Base-by-base conservation (phyloP, 2,888 invertebrate species). In the Callosobruchus maculatus region DNA sequence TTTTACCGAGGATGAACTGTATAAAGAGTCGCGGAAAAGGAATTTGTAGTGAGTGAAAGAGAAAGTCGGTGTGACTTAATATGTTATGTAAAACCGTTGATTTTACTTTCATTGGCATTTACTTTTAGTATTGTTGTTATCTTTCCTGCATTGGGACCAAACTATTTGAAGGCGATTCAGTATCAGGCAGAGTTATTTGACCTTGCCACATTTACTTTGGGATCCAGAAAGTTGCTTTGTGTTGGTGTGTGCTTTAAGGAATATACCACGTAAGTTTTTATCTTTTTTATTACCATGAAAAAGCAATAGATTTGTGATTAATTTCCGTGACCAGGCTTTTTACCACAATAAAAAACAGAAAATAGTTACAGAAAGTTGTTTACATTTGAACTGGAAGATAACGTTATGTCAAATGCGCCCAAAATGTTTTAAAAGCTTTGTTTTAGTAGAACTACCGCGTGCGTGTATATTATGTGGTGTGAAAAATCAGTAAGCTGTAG, bases 91-190 rank as follows among this genome's bases (percentile, higher is more conserved):
- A 49, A 49, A 49, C 82, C 80, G 78, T 79, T 77, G 77, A 83
- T 86, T 86, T 86, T 86, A 86, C 87, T 87, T 87, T 87, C 87
- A 85, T 86, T 86, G 74, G 74, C 76, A 71, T 81, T 78, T 82
- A 82, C 82, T 84, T 84, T 84, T 82, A 83, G 84, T 81, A 83
- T 83, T 78, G 80, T 84, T 78, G 80, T 84, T 78, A 79, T 85
- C 77, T 85, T 84, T 80, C 84, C 84, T 77, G 79, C 80, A 74
- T 79, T 85, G 82, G 83, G 82, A 81, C 83, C 84, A 77, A 82
- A 82, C 79, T 84, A 83, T 81, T 81, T 82, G 72, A 83, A 83
- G 79, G 83, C 83, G 71, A 81, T 84, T 77, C 82, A 82, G 70
- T 83, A 83, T 78, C 83, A 83, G 79, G 84, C 84, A 71, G 80